Evolutionary conservation across 2,888 invertebrate species (phyloP), one percentile per base, ranked within the genome.

Genomic region (Carabus problematicus): DNA sequence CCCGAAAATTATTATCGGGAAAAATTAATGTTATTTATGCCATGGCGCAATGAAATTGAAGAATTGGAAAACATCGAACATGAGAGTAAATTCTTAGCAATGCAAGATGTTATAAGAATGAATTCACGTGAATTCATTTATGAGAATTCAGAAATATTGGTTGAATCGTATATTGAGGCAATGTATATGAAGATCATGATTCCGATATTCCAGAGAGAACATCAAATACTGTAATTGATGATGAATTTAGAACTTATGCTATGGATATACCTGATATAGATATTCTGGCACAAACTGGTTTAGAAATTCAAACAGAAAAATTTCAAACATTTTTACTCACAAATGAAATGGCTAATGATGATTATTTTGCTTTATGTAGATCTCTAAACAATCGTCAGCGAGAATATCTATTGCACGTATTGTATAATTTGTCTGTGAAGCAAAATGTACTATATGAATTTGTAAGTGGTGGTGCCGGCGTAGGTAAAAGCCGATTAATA

Each of bases 21-120:
- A 70, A 72, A 74, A 41, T 8, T 75, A 1, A 72, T 75, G 71
- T 54, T 75, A 9, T 75, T 73, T 67, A n/a, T 71, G 7, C 75
- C 74, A 1, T 76, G 75, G 74, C 45, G 72, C 4, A 54, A 74
- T 64, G 75, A 76, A 70, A 29, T 60, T 56, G 19, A 39, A 8
- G 74, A 72, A 42, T 49, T 74, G 42, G 8, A 70, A 12, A 12
- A 4, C 41, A 64, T 71, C 8, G 54, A 74, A 59, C 29, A 39
- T 42, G 56, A 70, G 54, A 12, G 47, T 16, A 62, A 14, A 29
- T 70, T 29, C 41, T 47, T 43, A 14, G 8, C 39, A 8, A 14
- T 45, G 45, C n/a, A 45, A 45, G 12, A 12, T 45, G 12, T 45
- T 45, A 45, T 45, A 4, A 2, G 45, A 2, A 14, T 3, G 12